These are phyloP conservation scores for Pipistrellus pipistrellus DNA, from an alignment of 2,797 vertebrate genomes.

Conservation along the genomic window DNA sequence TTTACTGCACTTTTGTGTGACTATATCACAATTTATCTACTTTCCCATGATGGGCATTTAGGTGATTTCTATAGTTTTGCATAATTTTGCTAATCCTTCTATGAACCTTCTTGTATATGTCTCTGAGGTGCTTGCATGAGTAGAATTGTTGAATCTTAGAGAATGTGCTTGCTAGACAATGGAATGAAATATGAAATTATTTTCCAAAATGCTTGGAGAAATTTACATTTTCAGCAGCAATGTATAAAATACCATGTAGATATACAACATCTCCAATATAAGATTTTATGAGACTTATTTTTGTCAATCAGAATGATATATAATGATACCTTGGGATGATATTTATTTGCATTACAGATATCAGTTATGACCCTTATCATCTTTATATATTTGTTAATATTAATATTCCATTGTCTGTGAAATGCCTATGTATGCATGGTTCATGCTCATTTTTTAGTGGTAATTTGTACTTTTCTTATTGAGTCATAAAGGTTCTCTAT, in stretches of 20 bases:
- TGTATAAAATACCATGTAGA: not conserved
- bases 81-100: not conserved
- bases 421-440: not conserved
- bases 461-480: not conserved
- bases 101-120: not conserved
- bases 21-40: not conserved
- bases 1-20: not conserved
- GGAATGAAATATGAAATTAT: not conserved
- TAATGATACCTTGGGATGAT: not conserved
- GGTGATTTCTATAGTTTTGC: not conserved
- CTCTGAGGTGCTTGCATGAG: not conserved
- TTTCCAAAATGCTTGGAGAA: conserved; percentile 30
- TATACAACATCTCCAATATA: not conserved
- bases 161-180: not conserved
- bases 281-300: not conserved
- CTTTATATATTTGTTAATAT: not conserved
- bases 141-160: not conserved
- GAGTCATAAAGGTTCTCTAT: not conserved
- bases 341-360: not conserved
- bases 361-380: not conserved
- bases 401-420: not conserved
- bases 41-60: not conserved
- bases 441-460: not conserved
- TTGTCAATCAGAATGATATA: not conserved
- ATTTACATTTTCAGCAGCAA: not conserved